Percentiles rank a stretch among this genome's conserved stretches.
phyloP scores from a whole-genome alignment of 2,888 invertebrate species.

The Hypolimnas misippus region DNA sequence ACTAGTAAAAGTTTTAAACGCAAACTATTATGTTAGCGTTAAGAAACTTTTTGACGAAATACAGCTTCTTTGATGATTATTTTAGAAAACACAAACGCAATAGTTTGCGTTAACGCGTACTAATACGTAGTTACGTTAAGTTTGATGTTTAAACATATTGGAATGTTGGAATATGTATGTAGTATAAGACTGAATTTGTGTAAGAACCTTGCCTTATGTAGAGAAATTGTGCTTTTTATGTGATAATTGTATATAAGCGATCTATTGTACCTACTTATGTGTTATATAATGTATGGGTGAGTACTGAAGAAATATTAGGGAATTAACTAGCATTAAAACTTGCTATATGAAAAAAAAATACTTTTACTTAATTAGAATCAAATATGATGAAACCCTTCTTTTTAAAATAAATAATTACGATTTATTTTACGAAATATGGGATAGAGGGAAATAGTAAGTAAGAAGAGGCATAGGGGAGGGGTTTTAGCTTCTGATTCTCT shows the following conservation, averaged over 20 bases:
- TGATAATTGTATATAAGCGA: conserved; percentile 33
- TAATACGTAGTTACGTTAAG: background rate
- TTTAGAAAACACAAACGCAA: background rate
- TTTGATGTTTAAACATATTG: background rate
- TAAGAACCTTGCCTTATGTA: conserved; percentile 25
- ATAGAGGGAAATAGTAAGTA: no score
- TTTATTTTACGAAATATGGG: no score
- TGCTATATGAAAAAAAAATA: background rate
- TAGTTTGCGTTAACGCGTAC: background rate
- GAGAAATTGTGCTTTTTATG: conserved; percentile 17
- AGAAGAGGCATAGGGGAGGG: no score
- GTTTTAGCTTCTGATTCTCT: no score
- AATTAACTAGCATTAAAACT: no score
- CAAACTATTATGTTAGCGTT: background rate
- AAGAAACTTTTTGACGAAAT: background rate
- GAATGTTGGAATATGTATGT: conserved; percentile 2
- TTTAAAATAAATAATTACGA: no score
- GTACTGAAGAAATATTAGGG: background rate
- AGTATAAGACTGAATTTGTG: conserved; percentile 36
- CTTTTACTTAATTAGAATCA: no score
- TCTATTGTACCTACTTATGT: background rate
- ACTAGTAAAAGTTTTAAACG: no score
- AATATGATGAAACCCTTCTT: no score
- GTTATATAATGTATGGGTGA: background rate
- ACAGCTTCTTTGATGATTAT: background rate